Conservation (phyloP, 2,113 vertebrate genomes). For the Diphyllodes magnificus region DNA sequence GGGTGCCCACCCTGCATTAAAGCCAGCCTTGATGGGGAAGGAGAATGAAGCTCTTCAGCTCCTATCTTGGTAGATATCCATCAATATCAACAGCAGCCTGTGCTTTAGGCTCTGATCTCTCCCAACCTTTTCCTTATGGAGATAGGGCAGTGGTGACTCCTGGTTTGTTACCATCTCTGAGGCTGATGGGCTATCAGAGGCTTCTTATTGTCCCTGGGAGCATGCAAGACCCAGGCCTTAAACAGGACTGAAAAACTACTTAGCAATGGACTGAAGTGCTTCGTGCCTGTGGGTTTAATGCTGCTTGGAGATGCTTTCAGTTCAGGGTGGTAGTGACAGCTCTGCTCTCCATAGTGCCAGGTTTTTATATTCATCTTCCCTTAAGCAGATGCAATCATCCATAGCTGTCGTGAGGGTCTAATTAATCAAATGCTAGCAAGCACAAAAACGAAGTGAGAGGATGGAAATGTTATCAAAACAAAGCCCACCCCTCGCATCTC, state of each 20-base stretch:
- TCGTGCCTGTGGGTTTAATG: neutral
- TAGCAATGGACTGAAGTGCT: neutral
- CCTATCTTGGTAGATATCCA: neutral
- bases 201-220: neutral
- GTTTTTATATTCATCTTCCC: neutral
- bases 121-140: rapidly evolving
- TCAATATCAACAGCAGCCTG: rapidly evolving
- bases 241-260: neutral
- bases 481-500: neutral
- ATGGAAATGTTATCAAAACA: neutral
- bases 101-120: neutral
- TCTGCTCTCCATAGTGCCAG: neutral
- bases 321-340: neutral
- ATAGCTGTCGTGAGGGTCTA: neutral
- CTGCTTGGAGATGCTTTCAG: neutral
- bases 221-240: neutral
- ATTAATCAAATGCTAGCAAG: neutral
- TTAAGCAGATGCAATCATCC: neutral
- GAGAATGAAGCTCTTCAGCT: neutral
- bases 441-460: neutral
- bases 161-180: neutral
- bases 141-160: neutral
- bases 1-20: neutral
- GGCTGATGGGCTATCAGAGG: neutral
- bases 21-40: neutral